These are phyloP conservation scores for Panzeria rudis DNA, from an alignment of 2,888 invertebrate genomes.

Conservation along the genomic window DNA sequence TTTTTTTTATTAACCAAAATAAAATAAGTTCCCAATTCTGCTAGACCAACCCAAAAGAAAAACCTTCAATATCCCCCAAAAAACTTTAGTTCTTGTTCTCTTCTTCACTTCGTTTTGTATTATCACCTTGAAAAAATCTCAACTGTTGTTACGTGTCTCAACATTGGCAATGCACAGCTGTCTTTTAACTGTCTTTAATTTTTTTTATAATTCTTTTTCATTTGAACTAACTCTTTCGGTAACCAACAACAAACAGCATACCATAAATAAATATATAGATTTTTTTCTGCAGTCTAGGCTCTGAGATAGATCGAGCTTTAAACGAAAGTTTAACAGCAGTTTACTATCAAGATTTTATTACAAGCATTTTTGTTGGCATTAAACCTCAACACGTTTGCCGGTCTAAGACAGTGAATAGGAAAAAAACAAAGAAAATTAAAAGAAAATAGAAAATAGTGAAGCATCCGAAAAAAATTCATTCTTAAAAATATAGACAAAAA, in stretches of 20 bases:
- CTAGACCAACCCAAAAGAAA: constrained; percentile 31
- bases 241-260: constrained; percentile 33
- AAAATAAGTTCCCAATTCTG: not conserved
- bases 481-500: constrained; percentile 52
- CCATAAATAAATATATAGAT: constrained; percentile 66
- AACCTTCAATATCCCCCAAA: constrained; percentile 45
- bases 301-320: constrained; percentile 56
- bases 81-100: constrained; percentile 9
- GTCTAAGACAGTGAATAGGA: not conserved
- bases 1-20: not conserved
- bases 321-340: constrained; percentile 71
- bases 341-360: constrained; percentile 68
- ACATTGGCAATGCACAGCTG: constrained; percentile 66
- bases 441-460: constrained; percentile 9
- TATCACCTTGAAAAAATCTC: constrained; percentile 70
- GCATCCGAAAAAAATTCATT: constrained; percentile 59
- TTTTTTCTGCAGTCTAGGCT: constrained; percentile 30
- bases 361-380: constrained; percentile 56
- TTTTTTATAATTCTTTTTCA: constrained; percentile 35
- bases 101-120: constrained; percentile 49
- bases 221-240: constrained; percentile 17
- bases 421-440: constrained; percentile 3
- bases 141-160: constrained; percentile 47
- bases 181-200: constrained; percentile 62
- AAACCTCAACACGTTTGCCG: constrained; percentile 57